Evolutionary conservation across 37 sponge, comb jelly and placozoan species (phyloP).

Genomic region (Trichoplax adhaerens): DNA sequence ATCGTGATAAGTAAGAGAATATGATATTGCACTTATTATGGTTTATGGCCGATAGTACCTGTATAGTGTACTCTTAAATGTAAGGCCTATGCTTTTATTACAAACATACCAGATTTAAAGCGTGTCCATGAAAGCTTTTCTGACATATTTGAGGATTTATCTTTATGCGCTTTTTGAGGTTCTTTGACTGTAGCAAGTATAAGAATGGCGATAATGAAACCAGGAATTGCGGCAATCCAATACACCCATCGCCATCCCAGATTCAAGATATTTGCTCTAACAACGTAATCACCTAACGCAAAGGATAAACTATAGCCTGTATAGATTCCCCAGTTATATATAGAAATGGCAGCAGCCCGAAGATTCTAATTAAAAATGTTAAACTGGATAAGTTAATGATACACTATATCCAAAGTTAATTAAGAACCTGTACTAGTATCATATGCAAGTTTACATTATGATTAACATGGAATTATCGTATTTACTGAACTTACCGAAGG

Average conservation of each 20-base stretch:
- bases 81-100: constrained; percentile 47
- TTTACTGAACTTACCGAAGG: constrained; percentile 18
- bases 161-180: constrained; percentile 15
- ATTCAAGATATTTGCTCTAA: background rate
- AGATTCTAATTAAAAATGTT: constrained; percentile 24
- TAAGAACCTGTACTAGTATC: too few species aligned
- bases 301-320: constrained; percentile 15
- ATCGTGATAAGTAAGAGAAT: too few species aligned
- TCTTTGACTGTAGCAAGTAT: constrained; percentile 42
- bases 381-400: background rate
- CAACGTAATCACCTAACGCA: constrained; percentile 41
- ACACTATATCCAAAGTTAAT: background rate
- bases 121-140: background rate
- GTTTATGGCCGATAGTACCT: background rate
- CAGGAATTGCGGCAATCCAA: constrained; percentile 29
- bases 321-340: constrained; percentile 15
- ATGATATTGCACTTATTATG: background rate
- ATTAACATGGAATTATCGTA: background rate
- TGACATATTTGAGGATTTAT: background rate
- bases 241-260: constrained; percentile 74
- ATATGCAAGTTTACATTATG: too few species aligned
- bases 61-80: constrained; percentile 13
- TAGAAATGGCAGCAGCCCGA: constrained; percentile 12
- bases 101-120: too few species aligned
- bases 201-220: constrained; percentile 26